Evolutionary conservation across 2,888 invertebrate species (phyloP).

Genomic region (Andrena hattorfiana): DNA sequence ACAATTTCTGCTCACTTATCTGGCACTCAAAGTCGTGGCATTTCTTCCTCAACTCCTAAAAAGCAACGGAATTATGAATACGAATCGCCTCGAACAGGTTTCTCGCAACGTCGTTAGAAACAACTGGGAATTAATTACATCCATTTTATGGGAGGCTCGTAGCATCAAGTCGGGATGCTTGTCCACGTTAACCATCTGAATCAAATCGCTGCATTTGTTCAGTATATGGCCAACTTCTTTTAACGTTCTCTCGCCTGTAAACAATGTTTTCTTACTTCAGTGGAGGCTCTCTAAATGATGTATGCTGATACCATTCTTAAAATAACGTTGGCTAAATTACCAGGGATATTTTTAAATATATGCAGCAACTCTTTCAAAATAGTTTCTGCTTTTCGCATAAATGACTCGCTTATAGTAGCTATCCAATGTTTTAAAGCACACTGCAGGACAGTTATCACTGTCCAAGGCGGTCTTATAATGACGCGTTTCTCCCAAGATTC

Average conservation of each 20-base stretch:
- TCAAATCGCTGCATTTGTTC: conserved; percentile 74
- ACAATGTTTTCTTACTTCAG: neutral
- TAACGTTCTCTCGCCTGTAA: conserved; percentile 71
- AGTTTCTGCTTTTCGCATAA: conserved; percentile 72
- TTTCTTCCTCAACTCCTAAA: conserved; percentile 73
- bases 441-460: conserved; percentile 75
- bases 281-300: neutral
- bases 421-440: conserved; percentile 84
- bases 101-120: neutral
- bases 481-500: conserved; percentile 79
- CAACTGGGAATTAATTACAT: conserved; percentile 63
- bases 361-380: conserved; percentile 71
- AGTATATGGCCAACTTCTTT: conserved; percentile 73
- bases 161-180: conserved; percentile 73
- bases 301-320: neutral
- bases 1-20: conserved; percentile 65
- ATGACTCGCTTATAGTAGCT: conserved; percentile 81
- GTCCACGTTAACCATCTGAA: conserved; percentile 73
- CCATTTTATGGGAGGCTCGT: conserved; percentile 63
- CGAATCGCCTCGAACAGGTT: neutral
- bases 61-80: neutral
- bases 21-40: conserved; percentile 64
- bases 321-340: conserved; percentile 55
- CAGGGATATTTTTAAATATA: conserved; percentile 66
- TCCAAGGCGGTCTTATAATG: conserved; percentile 83